phyloP scores from a whole-genome alignment of 2,888 invertebrate species.

The Myopa tessellatipennis region DNA sequence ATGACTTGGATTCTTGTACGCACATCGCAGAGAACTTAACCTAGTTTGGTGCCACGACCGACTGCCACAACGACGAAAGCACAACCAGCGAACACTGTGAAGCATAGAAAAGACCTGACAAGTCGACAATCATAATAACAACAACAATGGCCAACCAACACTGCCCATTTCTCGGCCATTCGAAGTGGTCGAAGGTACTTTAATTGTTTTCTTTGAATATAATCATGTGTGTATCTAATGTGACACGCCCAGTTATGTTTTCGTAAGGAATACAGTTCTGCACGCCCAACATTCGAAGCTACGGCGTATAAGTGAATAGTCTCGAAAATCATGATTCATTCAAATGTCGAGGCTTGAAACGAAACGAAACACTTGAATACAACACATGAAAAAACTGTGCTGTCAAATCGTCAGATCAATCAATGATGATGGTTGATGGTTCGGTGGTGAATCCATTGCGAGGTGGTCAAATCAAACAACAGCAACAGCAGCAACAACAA shows the following conservation, averaged over 20 bases:
- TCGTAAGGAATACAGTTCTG: too few relatives aligned
- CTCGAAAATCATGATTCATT: too few relatives aligned
- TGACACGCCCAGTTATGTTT: too few relatives aligned
- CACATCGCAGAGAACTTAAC: constrained; percentile 13
- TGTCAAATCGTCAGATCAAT: too few relatives aligned
- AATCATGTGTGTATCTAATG: too few relatives aligned
- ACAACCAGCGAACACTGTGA: neutral
- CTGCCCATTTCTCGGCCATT: neutral
- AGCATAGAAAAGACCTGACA: neutral
- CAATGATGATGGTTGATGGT: too few relatives aligned
- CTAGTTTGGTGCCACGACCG: neutral
- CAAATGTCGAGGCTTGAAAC: too few relatives aligned
- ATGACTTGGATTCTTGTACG: neutral
- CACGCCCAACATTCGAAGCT: too few relatives aligned
- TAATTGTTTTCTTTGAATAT: neutral
- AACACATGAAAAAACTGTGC: too few relatives aligned
- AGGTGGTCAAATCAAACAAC: neutral
- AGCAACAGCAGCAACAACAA: constrained; percentile 29
- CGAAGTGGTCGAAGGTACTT: neutral
- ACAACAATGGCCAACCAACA: neutral
- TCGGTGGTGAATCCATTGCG: too few relatives aligned
- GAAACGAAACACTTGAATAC: too few relatives aligned
- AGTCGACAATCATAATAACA: neutral
- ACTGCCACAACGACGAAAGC: neutral
- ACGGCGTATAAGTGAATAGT: too few relatives aligned